Evolutionary conservation across 1,140 invertebrate genomes (phyloP), one percentile per base, ranked within the genome.

Genomic region (Drosophila teissieri): DNA sequence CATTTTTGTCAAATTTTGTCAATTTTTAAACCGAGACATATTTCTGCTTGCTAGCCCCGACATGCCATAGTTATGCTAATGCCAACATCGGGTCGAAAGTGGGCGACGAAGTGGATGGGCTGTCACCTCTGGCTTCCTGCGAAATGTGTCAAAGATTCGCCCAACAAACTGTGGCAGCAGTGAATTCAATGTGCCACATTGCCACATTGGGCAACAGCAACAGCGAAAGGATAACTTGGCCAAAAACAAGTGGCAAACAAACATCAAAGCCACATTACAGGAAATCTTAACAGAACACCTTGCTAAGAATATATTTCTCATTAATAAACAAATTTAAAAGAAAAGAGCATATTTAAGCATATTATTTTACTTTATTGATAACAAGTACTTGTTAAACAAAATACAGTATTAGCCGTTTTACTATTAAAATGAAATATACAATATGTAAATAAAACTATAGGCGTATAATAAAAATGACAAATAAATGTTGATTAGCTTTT

Each of bases 31-130:
- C 27, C 27, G 46, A 68, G 65, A 68, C 64, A 63, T 64, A 39
- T 64, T 53, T 44, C 58, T 27, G 27, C 27, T 37, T 36, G 14
- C 22, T 37, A 34, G 31, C 49, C 44, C 72, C 45, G 56, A 74
- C 62, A 75, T 52, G 45, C 40, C 53, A 77, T 62, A 77, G 74
- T 77, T 77, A 77, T 77, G 74, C 74, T 77, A 77, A 77, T 77
- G 63, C 46, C 22, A 44, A 27, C 39, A 27, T 31, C 40, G 44
- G 37, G 51, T 15, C 11, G 17, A 19, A 36, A 45, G 22, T 12
- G 19, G 57, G 22, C 1, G 4, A 14, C 22, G 10, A 46, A 7
- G 5, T 22, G 45, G 11, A 12, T 8, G 6, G 17, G 44, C 36
- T 31, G 49, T 52, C 61, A 53, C 61, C 64, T 67, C 39, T 46